Percentiles rank a stretch among this genome's conserved stretches.
Conservation (phyloP, 2,797 vertebrate genomes). For the Poecilia velifera region DNA sequence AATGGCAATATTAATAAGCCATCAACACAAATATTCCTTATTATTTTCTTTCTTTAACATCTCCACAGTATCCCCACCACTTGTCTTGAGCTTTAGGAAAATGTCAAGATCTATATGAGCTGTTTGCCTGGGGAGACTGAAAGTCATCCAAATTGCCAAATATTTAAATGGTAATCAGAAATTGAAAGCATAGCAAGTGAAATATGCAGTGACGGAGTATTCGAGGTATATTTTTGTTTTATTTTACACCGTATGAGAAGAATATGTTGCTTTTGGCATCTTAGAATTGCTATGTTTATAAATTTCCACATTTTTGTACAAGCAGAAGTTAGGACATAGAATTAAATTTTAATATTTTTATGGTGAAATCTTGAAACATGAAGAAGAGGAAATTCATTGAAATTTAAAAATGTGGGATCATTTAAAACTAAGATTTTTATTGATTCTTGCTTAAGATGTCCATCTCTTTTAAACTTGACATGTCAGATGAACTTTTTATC, state of each 20-base stretch:
- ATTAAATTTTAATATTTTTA: not conserved
- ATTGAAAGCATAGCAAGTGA: not conserved
- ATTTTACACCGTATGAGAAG: not conserved
- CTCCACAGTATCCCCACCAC: not conserved
- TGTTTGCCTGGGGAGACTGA: not conserved
- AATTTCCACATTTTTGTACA: not conserved
- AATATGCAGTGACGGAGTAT: not conserved
- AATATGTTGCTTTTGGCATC: not conserved
- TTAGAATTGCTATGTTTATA: not conserved
- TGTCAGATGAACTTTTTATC: conserved; percentile 58
- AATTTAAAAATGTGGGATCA: not conserved
- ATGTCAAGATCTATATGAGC: not conserved
- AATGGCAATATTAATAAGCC: not conserved
- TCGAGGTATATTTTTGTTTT: not conserved
- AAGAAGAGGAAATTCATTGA: not conserved
- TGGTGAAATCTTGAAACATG: not conserved
- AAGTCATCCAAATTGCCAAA: not conserved
- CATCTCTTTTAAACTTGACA: conserved; percentile 22
- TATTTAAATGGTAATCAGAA: not conserved
- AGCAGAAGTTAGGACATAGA: not conserved
- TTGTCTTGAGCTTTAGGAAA: not conserved
- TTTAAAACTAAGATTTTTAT: not conserved
- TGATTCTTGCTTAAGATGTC: not conserved
- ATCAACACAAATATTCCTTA: not conserved
- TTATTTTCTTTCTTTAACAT: not conserved